Evolutionary conservation across 1,140 invertebrate species (phyloP).

Genomic region (Drosophila aff.): DNA sequence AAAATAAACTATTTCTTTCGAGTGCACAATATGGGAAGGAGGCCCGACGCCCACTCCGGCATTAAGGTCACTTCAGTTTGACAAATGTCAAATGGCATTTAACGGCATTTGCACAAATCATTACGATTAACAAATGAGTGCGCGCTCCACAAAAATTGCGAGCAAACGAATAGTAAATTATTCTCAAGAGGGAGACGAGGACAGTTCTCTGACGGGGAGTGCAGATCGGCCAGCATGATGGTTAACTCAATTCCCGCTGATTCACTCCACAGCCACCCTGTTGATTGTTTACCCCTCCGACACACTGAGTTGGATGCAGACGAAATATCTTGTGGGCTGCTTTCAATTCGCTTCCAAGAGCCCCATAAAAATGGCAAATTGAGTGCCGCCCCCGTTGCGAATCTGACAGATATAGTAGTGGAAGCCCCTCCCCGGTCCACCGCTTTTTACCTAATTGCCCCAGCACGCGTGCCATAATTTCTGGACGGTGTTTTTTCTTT

Average conservation of each 20-base stretch:
- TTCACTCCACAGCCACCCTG: conserved; percentile 17
- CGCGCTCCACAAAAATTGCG: conserved; percentile 11
- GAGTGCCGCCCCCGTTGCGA: conserved; percentile 78
- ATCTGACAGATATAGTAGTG: conserved; percentile 43
- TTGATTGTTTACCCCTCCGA: conserved; percentile 37
- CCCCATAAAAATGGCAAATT: conserved; percentile 83
- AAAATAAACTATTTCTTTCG: background rate
- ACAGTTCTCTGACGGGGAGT: conserved; percentile 22
- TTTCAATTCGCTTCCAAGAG: conserved; percentile 72
- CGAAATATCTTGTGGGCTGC: conserved; percentile 52
- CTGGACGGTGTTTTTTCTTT: conserved; percentile 56
- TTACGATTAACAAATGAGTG: conserved; percentile 78
- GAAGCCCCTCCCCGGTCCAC: conserved; percentile 1
- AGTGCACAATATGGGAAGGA: background rate
- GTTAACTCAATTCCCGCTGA: conserved; percentile 59
- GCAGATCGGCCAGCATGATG: conserved; percentile 45
- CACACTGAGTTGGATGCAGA: conserved; percentile 11
- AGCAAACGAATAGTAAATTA: conserved; percentile 16
- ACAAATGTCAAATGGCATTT: conserved; percentile 78
- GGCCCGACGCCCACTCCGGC: conserved; percentile 9
- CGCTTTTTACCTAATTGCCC: conserved; percentile 72
- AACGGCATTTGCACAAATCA: conserved; percentile 79
- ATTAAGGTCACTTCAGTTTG: conserved; percentile 44
- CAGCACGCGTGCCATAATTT: conserved; percentile 71
- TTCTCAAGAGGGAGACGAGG: conserved; percentile 15